phyloP scores from a whole-genome alignment of 2,797 vertebrate genomes.

The Gouania willdenowi region DNA sequence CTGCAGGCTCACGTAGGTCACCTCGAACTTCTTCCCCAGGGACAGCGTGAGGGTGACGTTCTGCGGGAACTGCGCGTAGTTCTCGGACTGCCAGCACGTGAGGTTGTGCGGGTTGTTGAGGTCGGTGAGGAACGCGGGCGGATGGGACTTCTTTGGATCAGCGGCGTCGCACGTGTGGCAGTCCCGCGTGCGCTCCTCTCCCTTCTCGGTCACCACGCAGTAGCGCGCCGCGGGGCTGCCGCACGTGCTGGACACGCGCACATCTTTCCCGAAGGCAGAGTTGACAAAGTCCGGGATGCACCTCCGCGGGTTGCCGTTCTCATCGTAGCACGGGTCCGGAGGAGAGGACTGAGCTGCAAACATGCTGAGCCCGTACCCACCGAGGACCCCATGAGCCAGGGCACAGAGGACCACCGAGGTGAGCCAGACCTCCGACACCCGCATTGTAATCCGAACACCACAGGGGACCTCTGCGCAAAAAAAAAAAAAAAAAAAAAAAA shows the following conservation, averaged over 20 bases:
- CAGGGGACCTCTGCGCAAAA: constrained; percentile 44
- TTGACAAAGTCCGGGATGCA: constrained; percentile 99
- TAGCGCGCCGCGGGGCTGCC: constrained; percentile 85
- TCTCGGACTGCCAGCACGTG: constrained; percentile 98
- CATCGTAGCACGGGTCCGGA: constrained; percentile 95
- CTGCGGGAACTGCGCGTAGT: constrained; percentile 89
- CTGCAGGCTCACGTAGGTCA: constrained; percentile 97
- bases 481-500: constrained; percentile 11
- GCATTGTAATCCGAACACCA: constrained; percentile 73
- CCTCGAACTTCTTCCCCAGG: constrained; percentile 97
- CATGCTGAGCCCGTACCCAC: constrained; percentile 85
- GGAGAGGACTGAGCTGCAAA: constrained; percentile 93
- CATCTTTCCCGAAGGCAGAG: constrained; percentile 96
- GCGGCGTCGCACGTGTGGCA: constrained; percentile 93
- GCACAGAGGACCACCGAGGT: constrained; percentile 80
- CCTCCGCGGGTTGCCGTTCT: constrained; percentile 91
- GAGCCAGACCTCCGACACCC: constrained; percentile 79
- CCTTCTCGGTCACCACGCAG: constrained; percentile 92
- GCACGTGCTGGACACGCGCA: constrained; percentile 94
- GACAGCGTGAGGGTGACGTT: constrained; percentile 94
- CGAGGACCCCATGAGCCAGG: constrained; percentile 75
- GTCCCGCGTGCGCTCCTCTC: constrained; percentile 85
- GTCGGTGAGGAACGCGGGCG: constrained; percentile 92
- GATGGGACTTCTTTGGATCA: constrained; percentile 90
- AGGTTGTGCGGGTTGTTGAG: constrained; percentile 99